Base-by-base conservation (phyloP, 2,797 vertebrate genomes). In the Danio kyathit region DNA sequence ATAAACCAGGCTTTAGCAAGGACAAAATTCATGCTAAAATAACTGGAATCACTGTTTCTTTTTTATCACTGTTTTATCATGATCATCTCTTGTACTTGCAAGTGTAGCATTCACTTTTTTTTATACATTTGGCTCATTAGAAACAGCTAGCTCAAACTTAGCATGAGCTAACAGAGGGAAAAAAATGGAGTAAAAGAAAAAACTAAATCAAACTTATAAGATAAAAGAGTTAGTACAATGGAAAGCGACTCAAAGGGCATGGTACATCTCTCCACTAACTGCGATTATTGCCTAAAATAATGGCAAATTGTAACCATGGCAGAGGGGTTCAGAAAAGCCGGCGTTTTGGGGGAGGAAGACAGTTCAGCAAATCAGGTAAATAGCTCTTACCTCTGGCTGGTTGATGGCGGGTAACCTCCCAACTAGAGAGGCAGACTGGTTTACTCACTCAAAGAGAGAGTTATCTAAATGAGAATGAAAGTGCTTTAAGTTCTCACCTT, bases 401-500 rank as follows among this genome's bases (percentile, higher is more conserved):
- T 19, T 76, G 70, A 81, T 54, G 74, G 65, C 8, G 48, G 41
- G 80, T 60, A 46, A 70, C 80, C 81, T 77, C 78, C 54, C 75
- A 65, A 74, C 65, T 76, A 80, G 43, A 59, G 66, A 65, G 69
- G 74, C 60, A 70, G 74, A 66, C 49, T 72, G 66, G 56, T 67
- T 87, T 64, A 82, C 82, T 74, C 67, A 61, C 69, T 21, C 40
- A 76, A 56, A 59, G 54, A 67, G 16, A 75, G 6, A 65, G 52
- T 63, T 76, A 72, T 64, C 44, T 7, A 61, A 71, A 77, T 16
- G 43, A 59, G 21, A 51, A 21, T 43, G 5, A 44, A 76, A 46
- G 17, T 8, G 29, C 29, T 29, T 29, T 3, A 77, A 70, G 19
- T 74, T 76, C 79, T 96, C 95, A 99, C 97, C 96, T 97, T 99